Percentiles rank a stretch among this genome's conserved stretches.
Conservation (phyloP, 2,113 vertebrate genomes). For the Cololabis saira region DNA sequence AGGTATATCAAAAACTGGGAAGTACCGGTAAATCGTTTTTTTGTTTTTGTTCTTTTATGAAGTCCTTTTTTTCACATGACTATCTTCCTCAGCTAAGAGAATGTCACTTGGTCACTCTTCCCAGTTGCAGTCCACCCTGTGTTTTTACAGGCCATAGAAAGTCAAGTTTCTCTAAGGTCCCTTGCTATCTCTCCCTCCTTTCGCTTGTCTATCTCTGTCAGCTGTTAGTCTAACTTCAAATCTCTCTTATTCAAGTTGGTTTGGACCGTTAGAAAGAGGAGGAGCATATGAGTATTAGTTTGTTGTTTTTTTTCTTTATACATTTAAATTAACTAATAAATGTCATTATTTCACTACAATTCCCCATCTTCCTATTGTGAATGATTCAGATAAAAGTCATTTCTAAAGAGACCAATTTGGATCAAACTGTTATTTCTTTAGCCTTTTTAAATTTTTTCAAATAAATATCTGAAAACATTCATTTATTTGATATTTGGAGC, state of each 20-base stretch:
- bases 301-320: neutral
- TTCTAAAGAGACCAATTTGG: slow-evolving; percentile 1
- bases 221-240: slow-evolving; percentile 72
- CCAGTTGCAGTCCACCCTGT: slow-evolving; percentile 33
- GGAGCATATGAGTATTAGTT: slow-evolving; percentile 49
- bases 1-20: neutral
- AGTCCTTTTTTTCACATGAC: slow-evolving; percentile 15
- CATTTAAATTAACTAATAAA: slow-evolving; percentile 23
- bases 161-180: slow-evolving; percentile 19
- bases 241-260: slow-evolving; percentile 73
- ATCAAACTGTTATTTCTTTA: no score
- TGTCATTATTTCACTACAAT: slow-evolving; percentile 11
- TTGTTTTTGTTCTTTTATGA: no score
- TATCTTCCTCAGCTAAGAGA: neutral
- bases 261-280: slow-evolving; percentile 77
- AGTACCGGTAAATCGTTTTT: no score
- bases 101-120: slow-evolving; percentile 12
- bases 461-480: no score
- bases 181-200: slow-evolving; percentile 69
- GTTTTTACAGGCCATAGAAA: slow-evolving; percentile 16
- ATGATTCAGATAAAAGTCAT: slow-evolving; percentile 2
- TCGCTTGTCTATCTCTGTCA: slow-evolving; percentile 77
- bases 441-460: no score
- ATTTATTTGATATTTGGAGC: no score
- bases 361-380: slow-evolving; percentile 40